Evolutionary conservation across 1,140 invertebrate species (phyloP).

Genomic region (Holotrichia oblita): DNA sequence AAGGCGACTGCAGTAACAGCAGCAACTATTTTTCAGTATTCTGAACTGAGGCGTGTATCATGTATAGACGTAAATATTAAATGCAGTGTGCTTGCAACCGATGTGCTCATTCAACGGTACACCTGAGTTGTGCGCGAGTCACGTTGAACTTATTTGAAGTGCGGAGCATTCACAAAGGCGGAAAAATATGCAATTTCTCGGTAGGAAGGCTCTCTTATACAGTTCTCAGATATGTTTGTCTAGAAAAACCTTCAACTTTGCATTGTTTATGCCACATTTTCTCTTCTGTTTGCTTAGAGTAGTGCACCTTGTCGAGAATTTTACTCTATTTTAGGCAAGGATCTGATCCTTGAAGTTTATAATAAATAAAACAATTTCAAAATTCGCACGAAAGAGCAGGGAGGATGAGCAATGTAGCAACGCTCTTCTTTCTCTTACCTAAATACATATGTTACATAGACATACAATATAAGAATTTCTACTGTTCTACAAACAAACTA

Average conservation of each 20-base stretch:
- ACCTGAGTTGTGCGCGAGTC: not conserved
- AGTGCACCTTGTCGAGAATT: no score
- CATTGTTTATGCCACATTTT: not conserved
- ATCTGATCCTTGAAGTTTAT: no score
- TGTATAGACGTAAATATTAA: constrained; percentile 31
- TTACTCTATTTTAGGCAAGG: no score
- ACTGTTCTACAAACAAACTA: no score
- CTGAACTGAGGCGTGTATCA: constrained; percentile 13
- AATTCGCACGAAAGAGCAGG: no score
- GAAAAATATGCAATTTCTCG: constrained; percentile 27
- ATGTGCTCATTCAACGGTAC: not conserved
- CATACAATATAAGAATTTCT: no score
- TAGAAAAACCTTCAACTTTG: not conserved
- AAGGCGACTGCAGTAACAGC: not conserved
- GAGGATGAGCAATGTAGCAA: no score
- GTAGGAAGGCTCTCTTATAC: not conserved
- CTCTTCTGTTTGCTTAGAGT: not conserved
- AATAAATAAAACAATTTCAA: no score
- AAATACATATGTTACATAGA: no score
- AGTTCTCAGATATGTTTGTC: not conserved
- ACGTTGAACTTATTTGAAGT: not conserved
- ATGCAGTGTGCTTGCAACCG: not conserved
- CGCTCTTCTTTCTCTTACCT: no score
- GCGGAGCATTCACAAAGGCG: not conserved
- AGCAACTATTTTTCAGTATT: constrained; percentile 16